Percentiles rank a stretch among this genome's conserved stretches.
These are phyloP conservation scores for Brienomyrus longianalis DNA, from an alignment of 2,113 vertebrate genomes.

Conservation along the genomic window DNA sequence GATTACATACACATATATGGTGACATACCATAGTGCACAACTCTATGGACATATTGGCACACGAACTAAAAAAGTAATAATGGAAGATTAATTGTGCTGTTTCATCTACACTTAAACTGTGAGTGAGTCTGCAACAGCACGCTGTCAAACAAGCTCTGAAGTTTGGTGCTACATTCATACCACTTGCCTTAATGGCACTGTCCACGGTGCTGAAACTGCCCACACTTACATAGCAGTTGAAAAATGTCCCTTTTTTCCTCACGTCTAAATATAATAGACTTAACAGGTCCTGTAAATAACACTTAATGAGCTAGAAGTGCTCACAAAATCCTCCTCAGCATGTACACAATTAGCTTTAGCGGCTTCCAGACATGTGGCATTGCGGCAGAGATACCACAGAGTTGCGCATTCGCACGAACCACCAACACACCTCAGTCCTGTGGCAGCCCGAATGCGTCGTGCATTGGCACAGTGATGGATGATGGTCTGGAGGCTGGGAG, in stretches of 20 bases:
- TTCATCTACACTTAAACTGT: background rate
- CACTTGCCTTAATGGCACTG: background rate
- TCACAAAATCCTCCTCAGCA: background rate
- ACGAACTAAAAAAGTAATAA: background rate
- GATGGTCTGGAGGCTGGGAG: background rate
- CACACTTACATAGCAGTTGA: background rate
- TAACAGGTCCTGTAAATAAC: background rate
- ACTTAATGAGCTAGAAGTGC: background rate
- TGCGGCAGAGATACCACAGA: background rate
- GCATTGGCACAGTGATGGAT: background rate
- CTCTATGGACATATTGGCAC: background rate
- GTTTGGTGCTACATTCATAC: background rate
- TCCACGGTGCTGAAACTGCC: conserved; percentile 12
- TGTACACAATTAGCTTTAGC: background rate
- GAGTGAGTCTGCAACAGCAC: background rate
- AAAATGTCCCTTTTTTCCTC: background rate
- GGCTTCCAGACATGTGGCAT: background rate
- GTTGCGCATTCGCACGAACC: background rate
- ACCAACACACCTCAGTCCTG: background rate
- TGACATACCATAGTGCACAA: background rate
- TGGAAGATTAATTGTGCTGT: background rate
- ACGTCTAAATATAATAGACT: background rate
- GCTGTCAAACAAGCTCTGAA: background rate
- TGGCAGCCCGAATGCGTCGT: background rate
- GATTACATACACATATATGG: background rate